Base-by-base conservation (phyloP, 2,888 invertebrate genomes). In the Nysson spinosus region DNA sequence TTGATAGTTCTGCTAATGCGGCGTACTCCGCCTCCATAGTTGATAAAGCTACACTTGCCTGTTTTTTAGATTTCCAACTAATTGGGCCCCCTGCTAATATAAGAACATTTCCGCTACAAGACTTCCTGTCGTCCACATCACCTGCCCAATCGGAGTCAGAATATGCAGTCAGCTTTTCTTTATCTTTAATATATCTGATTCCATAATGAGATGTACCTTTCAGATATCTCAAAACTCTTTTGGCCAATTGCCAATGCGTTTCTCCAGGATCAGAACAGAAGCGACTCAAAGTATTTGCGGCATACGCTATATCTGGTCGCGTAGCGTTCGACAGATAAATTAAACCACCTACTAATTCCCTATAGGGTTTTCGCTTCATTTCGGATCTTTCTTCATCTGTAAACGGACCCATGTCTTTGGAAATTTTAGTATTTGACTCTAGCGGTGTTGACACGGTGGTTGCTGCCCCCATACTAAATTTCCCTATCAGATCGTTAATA, bases 261-360 rank as follows among this genome's bases (percentile, higher is more conserved):
- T 12, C 49, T 4, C 50, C 44, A 0, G 51, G 60, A 19, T 60
- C 16, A 5, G 42, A 7, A 51, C 62, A 52, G 35, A 72, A 78
- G 9, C 62, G 24, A 37, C 71, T 72, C 11, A 74, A 42, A 4
- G 32, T 44, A 11, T 39, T 68, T 1, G 63, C 69, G 0, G 73
- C 69, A 24, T 63, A 67, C 0, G 68, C 58, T 30, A 75, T 66
- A 26, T 75, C 72, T 0, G 71, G 73, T 1, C 62, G 50, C 3
- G 66, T 72, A 0, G 58, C 58, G 11, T 65, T 68, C 1, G 72
- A 52, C 24, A 78, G 43, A 24, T 75, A 73, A 22, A 76, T 72
- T 9, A 76, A 26, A 1, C 64, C 52, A 0, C 75, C 74, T 0
- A 73, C 11, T 16, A 75, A 37, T 52, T 74, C 71, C 34, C 69